Conservation (phyloP, 2,888 invertebrate species). For the Drosophila diplacantha region DNA sequence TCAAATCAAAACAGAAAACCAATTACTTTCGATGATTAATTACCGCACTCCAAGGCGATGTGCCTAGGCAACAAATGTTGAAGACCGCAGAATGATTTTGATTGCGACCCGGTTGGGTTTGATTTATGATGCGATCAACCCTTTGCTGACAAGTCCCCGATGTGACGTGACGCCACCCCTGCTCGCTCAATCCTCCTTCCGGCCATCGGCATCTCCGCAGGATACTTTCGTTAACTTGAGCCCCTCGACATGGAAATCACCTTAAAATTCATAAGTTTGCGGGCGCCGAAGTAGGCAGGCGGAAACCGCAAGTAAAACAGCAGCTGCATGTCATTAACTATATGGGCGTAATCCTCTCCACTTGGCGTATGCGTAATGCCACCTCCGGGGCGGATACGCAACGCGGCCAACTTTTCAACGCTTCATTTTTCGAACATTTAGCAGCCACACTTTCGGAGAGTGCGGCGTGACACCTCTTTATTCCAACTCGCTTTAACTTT, state of each 20-base stretch:
- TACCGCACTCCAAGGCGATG: constrained; percentile 40
- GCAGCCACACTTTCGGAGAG: constrained; percentile 23
- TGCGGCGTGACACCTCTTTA: constrained; percentile 24
- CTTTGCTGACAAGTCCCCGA: constrained; percentile 46
- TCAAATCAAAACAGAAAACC: constrained; percentile 70
- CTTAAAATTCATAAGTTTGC: constrained; percentile 71
- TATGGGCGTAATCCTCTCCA: constrained; percentile 46
- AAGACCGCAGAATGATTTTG: constrained; percentile 69
- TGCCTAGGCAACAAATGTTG: constrained; percentile 46
- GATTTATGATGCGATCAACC: constrained; percentile 64
- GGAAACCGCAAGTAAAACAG: constrained; percentile 44
- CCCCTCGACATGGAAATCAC: constrained; percentile 57
- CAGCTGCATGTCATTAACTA: constrained; percentile 70
- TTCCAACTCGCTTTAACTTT: constrained; percentile 7
- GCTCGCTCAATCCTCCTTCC: not conserved
- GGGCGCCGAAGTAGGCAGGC: not conserved
- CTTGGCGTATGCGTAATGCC: constrained; percentile 55
- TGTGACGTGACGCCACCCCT: constrained; percentile 15
- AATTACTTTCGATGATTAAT: constrained; percentile 69
- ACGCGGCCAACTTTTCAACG: constrained; percentile 59
- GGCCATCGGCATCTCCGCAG: not conserved
- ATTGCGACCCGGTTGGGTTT: constrained; percentile 53
- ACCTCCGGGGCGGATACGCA: constrained; percentile 57
- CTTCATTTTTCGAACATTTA: constrained; percentile 66
- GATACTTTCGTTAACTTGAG: constrained; percentile 25